Conservation (phyloP, 2,888 invertebrate genomes). For the Scaptomyza caliginosa region DNA sequence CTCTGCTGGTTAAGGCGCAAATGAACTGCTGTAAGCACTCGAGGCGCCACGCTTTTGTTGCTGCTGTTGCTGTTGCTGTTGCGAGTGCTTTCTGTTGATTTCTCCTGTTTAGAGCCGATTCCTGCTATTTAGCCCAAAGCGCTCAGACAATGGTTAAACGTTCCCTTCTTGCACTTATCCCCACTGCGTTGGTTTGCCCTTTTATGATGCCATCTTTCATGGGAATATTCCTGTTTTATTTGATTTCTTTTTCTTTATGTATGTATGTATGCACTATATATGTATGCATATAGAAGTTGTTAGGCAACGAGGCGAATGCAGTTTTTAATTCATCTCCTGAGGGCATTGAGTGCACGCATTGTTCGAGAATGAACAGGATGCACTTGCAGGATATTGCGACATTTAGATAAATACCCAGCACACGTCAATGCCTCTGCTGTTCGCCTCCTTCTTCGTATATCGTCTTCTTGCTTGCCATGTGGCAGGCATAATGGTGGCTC, state of each 20-base stretch:
- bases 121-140: constrained; percentile 54
- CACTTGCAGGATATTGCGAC: constrained; percentile 60
- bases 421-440: constrained; percentile 54
- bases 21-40: constrained; percentile 56
- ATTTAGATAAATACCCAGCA: constrained; percentile 49
- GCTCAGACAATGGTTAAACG: constrained; percentile 54
- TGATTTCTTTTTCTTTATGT: background rate
- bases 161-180: constrained; percentile 5
- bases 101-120: constrained; percentile 50
- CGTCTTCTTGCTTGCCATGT: constrained; percentile 21
- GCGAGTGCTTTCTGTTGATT: constrained; percentile 57
- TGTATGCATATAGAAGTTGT: constrained; percentile 23
- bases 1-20: constrained; percentile 38
- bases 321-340: constrained; percentile 59
- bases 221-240: constrained; percentile 42
- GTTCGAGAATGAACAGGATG: constrained; percentile 51
- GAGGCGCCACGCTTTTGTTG: constrained; percentile 30
- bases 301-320: constrained; percentile 32
- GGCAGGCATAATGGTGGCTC: constrained; percentile 51
- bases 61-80: constrained; percentile 25
- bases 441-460: background rate
- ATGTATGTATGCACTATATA: background rate
- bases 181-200: constrained; percentile 2
- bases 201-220: constrained; percentile 28
- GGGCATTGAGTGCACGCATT: constrained; percentile 58